Conservation (phyloP, 2,113 vertebrate genomes). For the Paradisaea rubra region DNA sequence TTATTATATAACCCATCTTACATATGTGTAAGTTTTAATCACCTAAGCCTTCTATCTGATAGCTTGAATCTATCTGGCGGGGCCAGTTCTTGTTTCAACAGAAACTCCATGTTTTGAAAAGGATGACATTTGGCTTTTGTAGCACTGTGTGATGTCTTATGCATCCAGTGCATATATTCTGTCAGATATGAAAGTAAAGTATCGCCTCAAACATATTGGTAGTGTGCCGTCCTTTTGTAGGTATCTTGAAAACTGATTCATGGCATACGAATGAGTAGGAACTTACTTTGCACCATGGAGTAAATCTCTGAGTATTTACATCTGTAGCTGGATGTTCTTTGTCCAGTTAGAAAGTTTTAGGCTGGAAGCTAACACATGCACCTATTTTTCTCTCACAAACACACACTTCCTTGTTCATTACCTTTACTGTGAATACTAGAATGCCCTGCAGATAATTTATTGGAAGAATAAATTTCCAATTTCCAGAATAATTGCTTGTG, state of each 20-base stretch:
- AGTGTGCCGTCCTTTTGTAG: neutral
- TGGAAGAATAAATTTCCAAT: neutral
- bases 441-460: neutral
- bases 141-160: neutral
- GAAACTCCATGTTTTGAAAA: neutral
- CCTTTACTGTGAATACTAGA: neutral
- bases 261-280: neutral
- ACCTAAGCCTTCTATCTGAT: neutral
- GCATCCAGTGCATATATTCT: neutral
- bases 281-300: neutral
- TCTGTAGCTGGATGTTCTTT: neutral
- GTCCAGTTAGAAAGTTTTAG: neutral
- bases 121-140: neutral
- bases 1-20: neutral
- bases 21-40: neutral
- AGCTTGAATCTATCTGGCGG: neutral
- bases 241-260: neutral
- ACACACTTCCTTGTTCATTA: neutral
- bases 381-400: neutral
- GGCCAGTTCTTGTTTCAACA: neutral
- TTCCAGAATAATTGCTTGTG: neutral
- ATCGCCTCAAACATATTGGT: neutral
- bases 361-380: neutral
- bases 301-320: neutral
- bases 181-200: neutral